Evolutionary conservation across 2,888 invertebrate species (phyloP).

Genomic region (Dasypolia templi): DNA sequence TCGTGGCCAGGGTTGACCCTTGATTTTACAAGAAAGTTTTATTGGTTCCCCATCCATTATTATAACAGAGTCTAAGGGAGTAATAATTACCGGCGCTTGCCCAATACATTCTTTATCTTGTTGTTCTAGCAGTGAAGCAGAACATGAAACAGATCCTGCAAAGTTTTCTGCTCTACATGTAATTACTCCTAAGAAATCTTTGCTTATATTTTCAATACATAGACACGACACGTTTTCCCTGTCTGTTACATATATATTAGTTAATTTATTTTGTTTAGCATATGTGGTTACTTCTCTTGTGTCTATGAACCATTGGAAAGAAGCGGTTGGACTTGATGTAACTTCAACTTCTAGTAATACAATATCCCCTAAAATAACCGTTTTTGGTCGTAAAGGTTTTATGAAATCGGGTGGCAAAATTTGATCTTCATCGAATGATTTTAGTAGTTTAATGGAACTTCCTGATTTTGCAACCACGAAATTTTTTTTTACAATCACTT

Average conservation of each 20-base stretch:
- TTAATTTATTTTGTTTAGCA: constrained; percentile 90
- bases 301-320: constrained; percentile 96
- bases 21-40: constrained; percentile 93
- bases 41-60: constrained; percentile 98
- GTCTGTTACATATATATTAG: constrained; percentile 93
- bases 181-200: constrained; percentile 93
- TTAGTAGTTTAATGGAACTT: constrained; percentile 94
- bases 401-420: constrained; percentile 94
- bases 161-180: constrained; percentile 97
- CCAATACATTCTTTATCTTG: constrained; percentile 85
- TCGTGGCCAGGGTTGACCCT: constrained; percentile 94
- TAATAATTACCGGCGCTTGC: constrained; percentile 93
- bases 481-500: constrained; percentile 94
- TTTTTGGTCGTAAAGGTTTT: constrained; percentile 93
- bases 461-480: constrained; percentile 95
- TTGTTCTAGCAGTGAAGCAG: constrained; percentile 93
- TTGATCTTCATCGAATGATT: constrained; percentile 90
- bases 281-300: constrained; percentile 92
- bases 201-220: constrained; percentile 93
- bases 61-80: constrained; percentile 93
- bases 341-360: constrained; percentile 95
- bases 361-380: constrained; percentile 93
- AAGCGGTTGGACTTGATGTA: constrained; percentile 94
- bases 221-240: constrained; percentile 95
- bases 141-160: constrained; percentile 96